Evolutionary conservation across 1,140 invertebrate species (phyloP).

Genomic region (Macrobrachium rosenbergii): DNA sequence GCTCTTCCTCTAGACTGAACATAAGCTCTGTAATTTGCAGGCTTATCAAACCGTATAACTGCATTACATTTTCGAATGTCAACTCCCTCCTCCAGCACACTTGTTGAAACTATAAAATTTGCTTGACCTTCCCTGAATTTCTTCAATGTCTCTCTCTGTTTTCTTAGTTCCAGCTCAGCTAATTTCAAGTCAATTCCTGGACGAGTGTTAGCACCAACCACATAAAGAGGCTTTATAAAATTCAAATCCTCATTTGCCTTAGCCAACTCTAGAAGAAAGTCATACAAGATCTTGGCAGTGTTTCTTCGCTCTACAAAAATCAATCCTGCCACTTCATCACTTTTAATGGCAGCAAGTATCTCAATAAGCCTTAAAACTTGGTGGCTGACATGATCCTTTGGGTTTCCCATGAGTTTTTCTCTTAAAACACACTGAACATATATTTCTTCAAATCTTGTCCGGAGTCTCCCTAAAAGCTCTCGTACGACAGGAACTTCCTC

Average conservation of each 20-base stretch:
- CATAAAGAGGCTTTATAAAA: constrained; percentile 79
- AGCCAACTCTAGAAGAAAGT: constrained; percentile 71
- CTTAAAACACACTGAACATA: constrained; percentile 19
- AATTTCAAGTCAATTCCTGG: constrained; percentile 45
- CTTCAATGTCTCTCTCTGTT: constrained; percentile 60
- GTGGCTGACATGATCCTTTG: constrained; percentile 47
- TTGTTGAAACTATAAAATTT: constrained; percentile 87
- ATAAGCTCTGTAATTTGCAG: constrained; percentile 61
- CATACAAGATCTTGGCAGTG: constrained; percentile 82
- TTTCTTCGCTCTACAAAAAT: constrained; percentile 85
- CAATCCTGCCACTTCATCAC: constrained; percentile 77
- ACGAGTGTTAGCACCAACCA: constrained; percentile 76
- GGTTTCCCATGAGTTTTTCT: constrained; percentile 39
- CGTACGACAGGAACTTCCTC: constrained; percentile 50
- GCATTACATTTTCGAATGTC: constrained; percentile 86
- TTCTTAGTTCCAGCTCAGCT: constrained; percentile 69
- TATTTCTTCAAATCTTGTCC: constrained; percentile 45
- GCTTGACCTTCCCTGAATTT: constrained; percentile 76
- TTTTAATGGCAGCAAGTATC: constrained; percentile 44
- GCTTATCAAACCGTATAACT: constrained; percentile 80
- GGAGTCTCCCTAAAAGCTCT: constrained; percentile 51
- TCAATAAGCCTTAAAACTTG: constrained; percentile 52
- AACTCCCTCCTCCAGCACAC: constrained; percentile 86
- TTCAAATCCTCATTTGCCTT: constrained; percentile 69
- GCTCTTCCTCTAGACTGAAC: constrained; percentile 66